These are phyloP conservation scores for Felis chaus DNA, from an alignment of 2,113 vertebrate genomes.

Conservation along the genomic window DNA sequence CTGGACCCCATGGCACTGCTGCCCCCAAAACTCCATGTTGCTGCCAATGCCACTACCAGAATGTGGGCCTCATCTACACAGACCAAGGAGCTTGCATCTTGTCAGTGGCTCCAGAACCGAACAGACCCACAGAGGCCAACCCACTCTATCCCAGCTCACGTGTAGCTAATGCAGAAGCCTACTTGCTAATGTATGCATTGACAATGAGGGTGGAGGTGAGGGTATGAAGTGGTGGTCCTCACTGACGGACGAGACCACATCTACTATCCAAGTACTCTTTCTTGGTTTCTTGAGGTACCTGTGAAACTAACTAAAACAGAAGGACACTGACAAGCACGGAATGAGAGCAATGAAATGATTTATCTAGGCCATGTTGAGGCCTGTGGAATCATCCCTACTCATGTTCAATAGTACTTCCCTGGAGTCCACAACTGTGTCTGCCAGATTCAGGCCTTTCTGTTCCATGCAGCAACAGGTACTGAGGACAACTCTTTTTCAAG, in stretches of 20 bases:
- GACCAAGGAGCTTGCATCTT: not conserved
- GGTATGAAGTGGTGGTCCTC: not conserved
- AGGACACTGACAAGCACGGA: not conserved
- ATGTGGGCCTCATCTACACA: not conserved
- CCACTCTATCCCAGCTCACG: not conserved
- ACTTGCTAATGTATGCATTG: not conserved
- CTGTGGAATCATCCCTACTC: not conserved
- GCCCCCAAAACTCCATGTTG: not conserved
- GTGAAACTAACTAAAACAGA: not conserved
- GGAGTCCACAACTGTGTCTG: not conserved
- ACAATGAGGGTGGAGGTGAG: not conserved
- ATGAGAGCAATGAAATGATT: not conserved
- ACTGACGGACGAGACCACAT: not conserved
- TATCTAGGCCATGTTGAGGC: not conserved
- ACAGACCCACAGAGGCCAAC: not conserved
- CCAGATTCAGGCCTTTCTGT: not conserved
- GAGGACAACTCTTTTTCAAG: not conserved
- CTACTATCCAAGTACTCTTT: not conserved
- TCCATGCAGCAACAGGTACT: not conserved
- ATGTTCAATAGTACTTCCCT: not conserved
- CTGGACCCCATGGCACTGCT: not conserved
- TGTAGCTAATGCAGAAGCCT: not conserved
- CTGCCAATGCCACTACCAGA: not conserved
- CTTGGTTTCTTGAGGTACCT: not conserved
- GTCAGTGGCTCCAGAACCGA: not conserved